Evolutionary conservation across 2,797 vertebrate species (phyloP).

Genomic region (Molossus alvarezi): DNA sequence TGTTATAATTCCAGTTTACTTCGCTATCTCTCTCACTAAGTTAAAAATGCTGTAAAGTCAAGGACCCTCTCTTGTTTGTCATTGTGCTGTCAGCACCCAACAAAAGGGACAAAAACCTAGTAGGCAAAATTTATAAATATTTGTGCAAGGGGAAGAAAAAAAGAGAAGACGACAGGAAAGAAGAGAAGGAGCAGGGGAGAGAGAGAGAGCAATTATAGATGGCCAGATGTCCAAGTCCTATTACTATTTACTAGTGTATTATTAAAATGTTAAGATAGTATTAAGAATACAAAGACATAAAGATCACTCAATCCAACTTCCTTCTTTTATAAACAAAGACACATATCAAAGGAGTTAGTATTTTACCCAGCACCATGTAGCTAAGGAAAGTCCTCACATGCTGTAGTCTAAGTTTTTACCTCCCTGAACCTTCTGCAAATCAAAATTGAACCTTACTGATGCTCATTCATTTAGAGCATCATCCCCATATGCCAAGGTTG

Average conservation of each 20-base stretch:
- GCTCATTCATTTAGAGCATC: too few relatives aligned
- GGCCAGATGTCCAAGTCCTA: not conserved
- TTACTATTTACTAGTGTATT: not conserved
- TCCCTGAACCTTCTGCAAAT: conserved; percentile 28
- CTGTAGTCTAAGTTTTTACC: not conserved
- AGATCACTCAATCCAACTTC: not conserved
- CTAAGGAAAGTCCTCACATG: not conserved
- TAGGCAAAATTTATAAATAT: conserved; percentile 7
- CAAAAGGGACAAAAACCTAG: not conserved
- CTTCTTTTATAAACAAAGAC: conserved; percentile 18
- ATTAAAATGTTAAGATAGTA: not conserved
- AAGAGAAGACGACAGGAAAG: not conserved
- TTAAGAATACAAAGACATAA: not conserved
- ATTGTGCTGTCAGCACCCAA: not conserved
- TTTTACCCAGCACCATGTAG: not conserved
- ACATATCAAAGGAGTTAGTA: not conserved
- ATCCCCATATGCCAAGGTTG: too few relatives aligned
- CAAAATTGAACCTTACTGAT: not conserved
- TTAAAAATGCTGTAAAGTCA: conserved; percentile 4
- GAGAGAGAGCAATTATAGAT: not conserved
- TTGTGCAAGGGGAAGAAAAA: not conserved
- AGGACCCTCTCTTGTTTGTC: not conserved
- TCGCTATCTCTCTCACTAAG: not conserved
- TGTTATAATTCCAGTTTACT: conserved; percentile 16
- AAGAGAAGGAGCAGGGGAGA: not conserved